Percentiles rank a stretch among this genome's conserved stretches.
phyloP scores from a whole-genome alignment of 2,888 invertebrate genomes.

The Magallana nippona region DNA sequence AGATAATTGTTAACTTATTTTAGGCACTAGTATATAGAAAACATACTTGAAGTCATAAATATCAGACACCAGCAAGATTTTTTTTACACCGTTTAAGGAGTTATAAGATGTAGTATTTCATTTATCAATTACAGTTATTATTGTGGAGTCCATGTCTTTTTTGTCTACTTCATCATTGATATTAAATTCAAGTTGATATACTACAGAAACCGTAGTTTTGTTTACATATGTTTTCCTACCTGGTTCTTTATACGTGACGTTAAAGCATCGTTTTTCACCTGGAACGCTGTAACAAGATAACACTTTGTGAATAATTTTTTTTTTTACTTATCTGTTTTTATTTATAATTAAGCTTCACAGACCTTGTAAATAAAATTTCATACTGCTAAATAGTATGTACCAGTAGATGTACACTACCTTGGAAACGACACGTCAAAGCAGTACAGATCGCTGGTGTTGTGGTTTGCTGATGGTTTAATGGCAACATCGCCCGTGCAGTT shows the following conservation, averaged over 20 bases:
- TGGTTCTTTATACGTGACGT: constrained; percentile 35
- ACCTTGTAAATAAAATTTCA: too few relatives aligned
- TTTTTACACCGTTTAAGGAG: too few relatives aligned
- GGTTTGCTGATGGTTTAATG: constrained; percentile 37
- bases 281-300: constrained; percentile 44
- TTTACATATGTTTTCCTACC: constrained; percentile 18
- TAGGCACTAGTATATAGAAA: too few relatives aligned
- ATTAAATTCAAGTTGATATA: too few relatives aligned
- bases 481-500: constrained; percentile 47
- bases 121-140: too few relatives aligned
- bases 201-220: too few relatives aligned
- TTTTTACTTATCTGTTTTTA: background rate
- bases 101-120: too few relatives aligned
- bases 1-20: too few relatives aligned
- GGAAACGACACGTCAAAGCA: constrained; percentile 46
- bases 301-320: background rate
- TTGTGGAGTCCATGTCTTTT: too few relatives aligned
- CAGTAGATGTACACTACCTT: constrained; percentile 31
- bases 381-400: background rate
- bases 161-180: too few relatives aligned
- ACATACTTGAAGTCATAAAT: too few relatives aligned
- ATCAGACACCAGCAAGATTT: too few relatives aligned
- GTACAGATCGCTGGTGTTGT: constrained; percentile 29
- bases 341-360: background rate
- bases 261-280: constrained; percentile 49